Evolutionary conservation across 1,140 invertebrate genomes (phyloP).

Genomic region (Leptopilina boulardi): DNA sequence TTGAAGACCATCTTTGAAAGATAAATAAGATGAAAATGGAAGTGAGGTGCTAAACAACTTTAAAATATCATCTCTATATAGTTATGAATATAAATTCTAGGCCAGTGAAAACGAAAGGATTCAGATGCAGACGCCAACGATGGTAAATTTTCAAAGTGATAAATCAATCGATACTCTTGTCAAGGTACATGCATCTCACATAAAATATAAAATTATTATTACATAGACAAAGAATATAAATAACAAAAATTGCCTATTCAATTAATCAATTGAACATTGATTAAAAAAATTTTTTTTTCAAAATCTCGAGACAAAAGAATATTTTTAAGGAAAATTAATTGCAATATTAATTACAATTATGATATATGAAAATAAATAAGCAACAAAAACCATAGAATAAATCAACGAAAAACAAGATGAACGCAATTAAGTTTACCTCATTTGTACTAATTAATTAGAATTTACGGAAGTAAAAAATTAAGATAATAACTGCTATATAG

Average conservation of each 20-base stretch:
- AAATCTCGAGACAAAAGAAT: neutral
- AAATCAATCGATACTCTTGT: slow-evolving; percentile 18
- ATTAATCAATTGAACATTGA: no score
- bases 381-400: neutral
- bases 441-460: neutral
- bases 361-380: neutral
- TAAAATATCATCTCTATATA: slow-evolving; percentile 15
- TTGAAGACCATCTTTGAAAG: neutral
- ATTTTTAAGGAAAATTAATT: neutral
- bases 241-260: no score
- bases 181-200: neutral
- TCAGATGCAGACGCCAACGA: slow-evolving; percentile 19
- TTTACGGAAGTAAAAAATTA: slow-evolving; percentile 17
- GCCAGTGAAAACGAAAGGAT: slow-evolving; percentile 28
- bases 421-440: neutral
- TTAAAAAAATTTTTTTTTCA: neutral
- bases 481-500: slow-evolving; percentile 2
- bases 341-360: neutral
- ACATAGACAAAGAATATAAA: neutral
- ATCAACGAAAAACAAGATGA: no score
- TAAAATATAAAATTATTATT: neutral
- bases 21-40: neutral
- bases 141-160: slow-evolving; percentile 9
- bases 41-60: neutral
- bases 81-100: slow-evolving; percentile 17